Evolutionary conservation across 2,797 vertebrate genomes (phyloP), one percentile per base, ranked within the genome.

Genomic region (Chaetophractus vellerosus): DNA sequence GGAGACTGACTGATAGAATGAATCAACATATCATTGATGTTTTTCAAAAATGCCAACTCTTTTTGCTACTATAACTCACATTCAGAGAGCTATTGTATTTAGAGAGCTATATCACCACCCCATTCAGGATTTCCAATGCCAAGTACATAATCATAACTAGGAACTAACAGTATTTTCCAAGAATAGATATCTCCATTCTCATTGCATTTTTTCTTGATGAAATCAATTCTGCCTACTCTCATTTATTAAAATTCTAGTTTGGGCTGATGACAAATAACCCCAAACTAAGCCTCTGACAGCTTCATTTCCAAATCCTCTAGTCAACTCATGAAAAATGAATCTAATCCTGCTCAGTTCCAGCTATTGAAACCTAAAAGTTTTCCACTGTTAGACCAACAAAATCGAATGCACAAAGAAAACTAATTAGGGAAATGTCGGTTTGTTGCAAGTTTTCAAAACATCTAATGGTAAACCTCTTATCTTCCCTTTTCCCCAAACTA

Each of bases 211-310:
- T 89, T 59, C 52, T 93, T 89, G 95, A 72, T 84, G 76, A 90
- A 94, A 87, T 93, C 76, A 92, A 92, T 24, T 59, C 91, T 48
- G 33, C 79, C 64, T 95, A 52, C 88, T 95, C 87, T n/a, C 72
- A 96, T 91, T 88, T 96, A 84, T 93, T 97, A 94, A 94, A 90
- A 92, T 88, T 33, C n/a, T 86, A 61, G 55, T 66, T 96, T 78
- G 84, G 38, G 21, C 23, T 75, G 61, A 86, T 97, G 96, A 94
- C 38, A 93, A 69, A 94, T 76, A 82, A 50, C 36, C 59, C 64
- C 48, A 92, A 52, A 78, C n/a, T 79, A 79, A 93, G n/a, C 55
- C 57, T 84, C 93, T 83, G 83, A 94, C 50, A 79, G 79, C 45
- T 91, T 93, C 69, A 36, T 90, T 92, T 96, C 76, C 86, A 91